Conservation (phyloP, 2,113 vertebrate species). For the Pygathrix nemaeus region DNA sequence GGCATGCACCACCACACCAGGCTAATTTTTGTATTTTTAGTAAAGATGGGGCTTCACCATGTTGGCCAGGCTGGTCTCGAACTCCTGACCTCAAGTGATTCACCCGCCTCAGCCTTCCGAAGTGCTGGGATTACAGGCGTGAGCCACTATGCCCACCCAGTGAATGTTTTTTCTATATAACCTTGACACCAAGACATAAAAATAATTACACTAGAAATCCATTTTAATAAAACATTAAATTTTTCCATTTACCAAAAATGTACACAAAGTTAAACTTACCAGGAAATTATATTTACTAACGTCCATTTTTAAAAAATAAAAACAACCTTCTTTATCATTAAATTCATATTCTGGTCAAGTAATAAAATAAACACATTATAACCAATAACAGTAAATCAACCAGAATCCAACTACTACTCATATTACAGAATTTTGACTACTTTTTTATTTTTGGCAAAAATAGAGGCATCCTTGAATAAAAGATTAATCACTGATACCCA, state of each 20-base stretch:
- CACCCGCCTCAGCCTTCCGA: too few species aligned
- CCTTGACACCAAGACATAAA: constrained; percentile 28
- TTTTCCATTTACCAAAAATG: constrained; percentile 24
- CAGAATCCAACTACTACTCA: neutral
- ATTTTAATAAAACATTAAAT: neutral
- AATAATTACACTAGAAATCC: neutral
- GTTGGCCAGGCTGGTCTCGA: too few species aligned
- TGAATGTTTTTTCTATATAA: neutral
- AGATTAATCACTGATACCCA: constrained; percentile 12
- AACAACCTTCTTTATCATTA: neutral
- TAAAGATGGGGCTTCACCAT: too few species aligned
- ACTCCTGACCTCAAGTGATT: too few species aligned
- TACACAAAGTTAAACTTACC: constrained; percentile 33
- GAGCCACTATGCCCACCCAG: too few species aligned
- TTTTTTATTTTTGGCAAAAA: neutral
- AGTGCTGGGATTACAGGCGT: too few species aligned
- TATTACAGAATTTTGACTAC: neutral
- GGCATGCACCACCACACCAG: too few species aligned
- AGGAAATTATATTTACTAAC: constrained; percentile 40
- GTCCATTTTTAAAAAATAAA: neutral
- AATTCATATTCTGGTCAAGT: constrained; percentile 25
- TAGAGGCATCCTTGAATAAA: neutral
- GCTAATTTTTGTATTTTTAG: too few species aligned
- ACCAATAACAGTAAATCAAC: neutral
- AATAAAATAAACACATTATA: constrained; percentile 38